Percentiles rank a stretch among this genome's conserved stretches.
Conservation (phyloP, 2,797 vertebrate genomes). For the Pelobates cultripes region DNA sequence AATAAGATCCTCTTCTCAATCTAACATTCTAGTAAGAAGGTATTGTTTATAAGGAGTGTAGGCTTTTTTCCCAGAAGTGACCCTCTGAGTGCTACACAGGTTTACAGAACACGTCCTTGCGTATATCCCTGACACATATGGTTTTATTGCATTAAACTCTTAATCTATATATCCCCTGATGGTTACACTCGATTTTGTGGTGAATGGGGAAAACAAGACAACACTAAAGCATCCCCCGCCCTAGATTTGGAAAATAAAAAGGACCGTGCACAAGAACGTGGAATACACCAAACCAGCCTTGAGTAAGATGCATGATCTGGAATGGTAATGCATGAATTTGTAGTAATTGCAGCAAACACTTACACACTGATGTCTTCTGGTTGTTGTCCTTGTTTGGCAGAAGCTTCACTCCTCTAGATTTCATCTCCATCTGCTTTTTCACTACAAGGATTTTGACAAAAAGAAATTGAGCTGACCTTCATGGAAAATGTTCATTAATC, state of each 20-base stretch:
- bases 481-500: not conserved
- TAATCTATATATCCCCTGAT: not conserved
- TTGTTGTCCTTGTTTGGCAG: constrained; percentile 97
- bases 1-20: not conserved
- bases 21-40: not conserved
- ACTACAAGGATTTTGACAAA: constrained; percentile 73
- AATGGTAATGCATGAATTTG: constrained; percentile 47
- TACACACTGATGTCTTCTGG: constrained; percentile 98
- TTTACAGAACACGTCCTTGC: no score
- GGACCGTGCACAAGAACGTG: constrained; percentile 16
- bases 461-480: constrained; percentile 12
- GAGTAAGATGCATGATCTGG: constrained; percentile 36
- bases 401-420: constrained; percentile 96
- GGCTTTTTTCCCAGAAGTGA: not conserved
- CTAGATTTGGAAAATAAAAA: not conserved
- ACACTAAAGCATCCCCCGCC: constrained; percentile 48
- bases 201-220: constrained; percentile 42
- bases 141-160: not conserved
- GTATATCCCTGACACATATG: no score
- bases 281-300: constrained; percentile 28
- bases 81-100: not conserved
- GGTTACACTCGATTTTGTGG: not conserved
- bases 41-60: not conserved
- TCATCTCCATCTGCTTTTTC: constrained; percentile 97
- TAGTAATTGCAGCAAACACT: constrained; percentile 69